Evolutionary conservation across 2,113 vertebrate genomes (phyloP).

Genomic region (Calyptommatus sinebrachiatus): DNA sequence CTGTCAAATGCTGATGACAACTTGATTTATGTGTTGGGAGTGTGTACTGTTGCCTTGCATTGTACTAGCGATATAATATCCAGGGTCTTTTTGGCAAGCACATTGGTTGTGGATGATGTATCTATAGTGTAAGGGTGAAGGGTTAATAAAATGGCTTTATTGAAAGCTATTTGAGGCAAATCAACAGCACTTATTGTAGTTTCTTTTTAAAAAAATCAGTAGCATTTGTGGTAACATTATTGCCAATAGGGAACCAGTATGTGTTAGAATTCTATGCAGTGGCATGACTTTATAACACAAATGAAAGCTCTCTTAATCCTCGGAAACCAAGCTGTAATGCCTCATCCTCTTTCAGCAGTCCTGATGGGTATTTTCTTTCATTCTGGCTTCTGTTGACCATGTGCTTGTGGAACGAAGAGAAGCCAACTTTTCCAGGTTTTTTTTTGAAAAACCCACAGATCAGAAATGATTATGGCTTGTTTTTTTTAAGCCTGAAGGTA

Average conservation of each 20-base stretch:
- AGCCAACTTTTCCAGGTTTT: background rate
- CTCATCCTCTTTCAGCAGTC: conserved; percentile 27
- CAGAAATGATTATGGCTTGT: conserved; percentile 24
- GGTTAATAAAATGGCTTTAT: conserved; percentile 33
- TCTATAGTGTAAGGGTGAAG: conserved; percentile 36
- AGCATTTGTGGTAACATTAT: conserved; percentile 49
- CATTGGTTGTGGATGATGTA: conserved; percentile 46
- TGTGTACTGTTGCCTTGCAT: conserved; percentile 31
- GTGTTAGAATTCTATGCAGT: conserved; percentile 33
- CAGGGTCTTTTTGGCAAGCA: conserved; percentile 50
- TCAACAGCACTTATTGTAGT: conserved; percentile 48
- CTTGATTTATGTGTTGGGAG: conserved; percentile 49
- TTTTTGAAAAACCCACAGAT: conserved; percentile 4
- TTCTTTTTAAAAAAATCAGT: conserved; percentile 31
- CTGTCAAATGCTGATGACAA: conserved; percentile 43
- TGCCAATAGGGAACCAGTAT: conserved; percentile 42
- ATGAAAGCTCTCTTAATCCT: conserved; percentile 25
- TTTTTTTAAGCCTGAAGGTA: background rate
- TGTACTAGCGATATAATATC: conserved; percentile 53
- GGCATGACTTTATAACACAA: conserved; percentile 46
- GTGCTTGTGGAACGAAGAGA: conserved; percentile 26
- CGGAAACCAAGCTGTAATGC: conserved; percentile 28
- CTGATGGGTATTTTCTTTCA: conserved; percentile 36
- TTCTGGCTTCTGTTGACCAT: conserved; percentile 9
- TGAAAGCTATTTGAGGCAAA: conserved; percentile 47